Percentiles rank a stretch among this genome's conserved stretches.
phyloP scores from a whole-genome alignment of 2,113 vertebrate species.

The Hyla sarda region DNA sequence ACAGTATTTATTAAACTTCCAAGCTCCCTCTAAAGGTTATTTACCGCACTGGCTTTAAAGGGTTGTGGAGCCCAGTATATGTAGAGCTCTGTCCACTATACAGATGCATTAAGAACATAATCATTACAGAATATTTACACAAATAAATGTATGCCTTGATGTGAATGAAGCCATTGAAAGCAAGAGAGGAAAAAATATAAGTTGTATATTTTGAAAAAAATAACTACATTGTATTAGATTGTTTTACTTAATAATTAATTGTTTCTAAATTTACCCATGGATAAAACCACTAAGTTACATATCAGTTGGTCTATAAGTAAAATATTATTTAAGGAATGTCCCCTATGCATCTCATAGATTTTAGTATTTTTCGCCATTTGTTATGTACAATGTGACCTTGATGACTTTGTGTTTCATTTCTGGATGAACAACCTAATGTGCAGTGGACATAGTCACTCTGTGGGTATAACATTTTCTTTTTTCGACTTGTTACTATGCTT shows the following conservation, averaged over 20 bases:
- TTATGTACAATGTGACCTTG: not conserved
- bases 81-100: not conserved
- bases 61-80: not conserved
- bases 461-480: conserved; percentile 19
- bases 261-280: not conserved
- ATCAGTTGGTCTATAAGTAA: not conserved
- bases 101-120: not conserved
- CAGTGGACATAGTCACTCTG: not conserved
- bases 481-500: not conserved
- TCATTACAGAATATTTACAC: too few species aligned
- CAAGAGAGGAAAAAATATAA: not conserved
- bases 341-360: not conserved
- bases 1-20: not conserved
- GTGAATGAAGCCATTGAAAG: not conserved
- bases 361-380: not conserved
- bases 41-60: too few species aligned
- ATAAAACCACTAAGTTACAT: not conserved
- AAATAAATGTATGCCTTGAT: not conserved
- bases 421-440: not conserved
- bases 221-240: not conserved
- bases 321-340: not conserved
- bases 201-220: not conserved
- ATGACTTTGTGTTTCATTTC: conserved; percentile 2
- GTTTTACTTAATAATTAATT: not conserved
- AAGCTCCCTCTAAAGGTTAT: not conserved